Evolutionary conservation across 2,113 vertebrate species (phyloP).

Genomic region (Lota lota): DNA sequence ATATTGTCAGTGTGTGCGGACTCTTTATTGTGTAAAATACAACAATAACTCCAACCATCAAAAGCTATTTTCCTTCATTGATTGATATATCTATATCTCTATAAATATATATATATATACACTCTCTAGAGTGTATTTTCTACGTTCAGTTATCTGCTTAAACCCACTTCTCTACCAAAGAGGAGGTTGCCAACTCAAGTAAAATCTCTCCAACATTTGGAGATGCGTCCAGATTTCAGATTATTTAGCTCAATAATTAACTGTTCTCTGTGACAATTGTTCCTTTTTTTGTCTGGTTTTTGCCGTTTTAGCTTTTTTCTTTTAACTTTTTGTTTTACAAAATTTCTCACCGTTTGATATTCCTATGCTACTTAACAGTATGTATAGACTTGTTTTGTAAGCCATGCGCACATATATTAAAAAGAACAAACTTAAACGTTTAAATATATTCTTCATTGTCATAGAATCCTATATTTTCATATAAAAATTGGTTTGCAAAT

Average conservation of each 20-base stretch:
- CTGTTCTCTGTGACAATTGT: conserved; percentile 75
- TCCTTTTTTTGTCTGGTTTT: conserved; percentile 19
- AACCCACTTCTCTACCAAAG: conserved; percentile 35
- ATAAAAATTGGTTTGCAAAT: conserved; percentile 89
- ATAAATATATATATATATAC: conserved; percentile 21
- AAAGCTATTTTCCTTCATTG: conserved; percentile 28
- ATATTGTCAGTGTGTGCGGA: conserved; percentile 27
- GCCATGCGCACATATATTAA: conserved; percentile 81
- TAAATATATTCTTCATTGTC: conserved; percentile 90
- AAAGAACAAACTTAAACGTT: conserved; percentile 77
- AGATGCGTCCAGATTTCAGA: conserved; percentile 79
- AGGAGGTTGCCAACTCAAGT: conserved; percentile 79
- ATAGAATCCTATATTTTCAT: conserved; percentile 96
- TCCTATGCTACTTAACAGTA: not conserved
- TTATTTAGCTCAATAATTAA: conserved; percentile 56
- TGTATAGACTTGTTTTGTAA: conserved; percentile 68
- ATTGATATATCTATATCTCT: not conserved
- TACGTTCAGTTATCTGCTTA: conserved; percentile 10
- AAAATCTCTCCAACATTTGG: conserved; percentile 91
- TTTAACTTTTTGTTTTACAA: conserved; percentile 56
- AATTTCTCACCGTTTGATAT: not conserved
- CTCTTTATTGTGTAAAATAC: conserved; percentile 45
- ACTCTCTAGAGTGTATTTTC: conserved; percentile 12
- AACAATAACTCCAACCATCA: conserved; percentile 41
- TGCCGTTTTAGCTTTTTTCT: conserved; percentile 56